Percentiles rank a stretch among this genome's conserved stretches.
Evolutionary conservation across 1,140 invertebrate genomes (phyloP).

Genomic region (Ceratoteleas bidentatus): DNA sequence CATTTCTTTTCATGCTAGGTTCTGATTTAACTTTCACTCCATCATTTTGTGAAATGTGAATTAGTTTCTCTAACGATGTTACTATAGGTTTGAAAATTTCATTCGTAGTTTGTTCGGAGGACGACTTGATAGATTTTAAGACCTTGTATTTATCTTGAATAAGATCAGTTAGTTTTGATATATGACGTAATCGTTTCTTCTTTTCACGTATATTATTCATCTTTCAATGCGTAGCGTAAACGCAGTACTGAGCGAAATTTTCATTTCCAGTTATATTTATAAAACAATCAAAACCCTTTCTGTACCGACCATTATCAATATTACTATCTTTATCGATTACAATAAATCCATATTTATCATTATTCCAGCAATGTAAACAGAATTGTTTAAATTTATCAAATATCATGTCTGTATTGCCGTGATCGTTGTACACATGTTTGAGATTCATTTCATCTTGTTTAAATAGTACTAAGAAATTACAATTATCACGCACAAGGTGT

Average conservation of each 20-base stretch:
- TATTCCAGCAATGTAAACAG: slow-evolving; percentile 63
- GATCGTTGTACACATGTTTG: slow-evolving; percentile 74
- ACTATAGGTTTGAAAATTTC: not conserved
- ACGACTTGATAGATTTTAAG: not conserved
- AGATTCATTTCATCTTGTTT: slow-evolving; percentile 75
- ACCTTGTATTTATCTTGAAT: not conserved
- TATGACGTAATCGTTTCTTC: not conserved
- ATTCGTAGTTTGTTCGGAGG: not conserved
- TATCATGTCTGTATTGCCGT: slow-evolving; percentile 71
- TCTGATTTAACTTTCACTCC: not conserved
- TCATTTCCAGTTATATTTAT: not conserved
- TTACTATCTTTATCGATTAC: slow-evolving; percentile 6
- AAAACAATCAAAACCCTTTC: slow-evolving; percentile 3
- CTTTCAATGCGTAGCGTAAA: too few species aligned
- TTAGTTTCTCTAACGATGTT: not conserved
- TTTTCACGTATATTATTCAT: too few species aligned
- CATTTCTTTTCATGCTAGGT: too few species aligned
- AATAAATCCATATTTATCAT: slow-evolving; percentile 1
- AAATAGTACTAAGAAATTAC: slow-evolving; percentile 74
- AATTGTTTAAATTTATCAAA: slow-evolving; percentile 69
- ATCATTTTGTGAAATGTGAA: not conserved
- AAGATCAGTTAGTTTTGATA: not conserved
- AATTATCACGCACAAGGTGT: slow-evolving; percentile 75
- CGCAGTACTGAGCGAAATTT: too few species aligned
- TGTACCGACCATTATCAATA: not conserved